Percentiles rank a stretch among this genome's conserved stretches.
Conservation (phyloP, 1,140 invertebrate genomes). For the Megalopta genalis region DNA sequence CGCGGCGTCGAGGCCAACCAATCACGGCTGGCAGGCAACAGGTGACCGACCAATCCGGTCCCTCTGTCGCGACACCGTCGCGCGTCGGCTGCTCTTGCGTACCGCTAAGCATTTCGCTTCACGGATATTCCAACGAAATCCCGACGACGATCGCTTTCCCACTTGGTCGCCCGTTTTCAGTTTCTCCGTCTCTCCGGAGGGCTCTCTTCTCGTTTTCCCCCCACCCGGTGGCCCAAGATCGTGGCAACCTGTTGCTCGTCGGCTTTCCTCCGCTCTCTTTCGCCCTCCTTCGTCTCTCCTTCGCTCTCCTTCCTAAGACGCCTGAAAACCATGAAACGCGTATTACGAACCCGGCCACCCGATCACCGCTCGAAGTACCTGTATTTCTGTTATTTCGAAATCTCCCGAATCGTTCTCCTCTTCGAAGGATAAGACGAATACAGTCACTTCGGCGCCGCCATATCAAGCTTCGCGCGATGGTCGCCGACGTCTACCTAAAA, state of each 20-base stretch:
- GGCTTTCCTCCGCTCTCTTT: conserved; percentile 29
- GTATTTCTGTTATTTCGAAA: too few species aligned
- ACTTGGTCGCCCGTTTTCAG: conserved; percentile 17
- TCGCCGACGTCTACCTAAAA: too few species aligned
- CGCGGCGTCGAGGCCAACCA: conserved; percentile 65
- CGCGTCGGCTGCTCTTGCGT: conserved; percentile 36
- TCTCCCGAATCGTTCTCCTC: too few species aligned
- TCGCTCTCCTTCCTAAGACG: conserved; percentile 30
- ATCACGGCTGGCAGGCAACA: conserved; percentile 72
- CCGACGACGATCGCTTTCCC: conserved; percentile 22
- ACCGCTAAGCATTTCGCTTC: conserved; percentile 37
- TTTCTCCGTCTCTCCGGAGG: conserved; percentile 1
- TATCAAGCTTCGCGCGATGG: too few species aligned
- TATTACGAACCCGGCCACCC: too few species aligned
- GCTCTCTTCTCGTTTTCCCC: conserved; percentile 4
- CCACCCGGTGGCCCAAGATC: not conserved
- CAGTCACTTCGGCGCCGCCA: too few species aligned
- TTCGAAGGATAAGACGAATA: too few species aligned
- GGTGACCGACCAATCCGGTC: conserved; percentile 75
- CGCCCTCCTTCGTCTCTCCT: not conserved
- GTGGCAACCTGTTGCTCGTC: conserved; percentile 33
- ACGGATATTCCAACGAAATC: conserved; percentile 46
- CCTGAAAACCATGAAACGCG: not conserved
- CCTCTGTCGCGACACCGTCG: conserved; percentile 50
- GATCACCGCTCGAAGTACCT: too few species aligned